Base-by-base conservation (phyloP, 2,113 vertebrate species). In the mouse (Mus musculus) region DNA sequence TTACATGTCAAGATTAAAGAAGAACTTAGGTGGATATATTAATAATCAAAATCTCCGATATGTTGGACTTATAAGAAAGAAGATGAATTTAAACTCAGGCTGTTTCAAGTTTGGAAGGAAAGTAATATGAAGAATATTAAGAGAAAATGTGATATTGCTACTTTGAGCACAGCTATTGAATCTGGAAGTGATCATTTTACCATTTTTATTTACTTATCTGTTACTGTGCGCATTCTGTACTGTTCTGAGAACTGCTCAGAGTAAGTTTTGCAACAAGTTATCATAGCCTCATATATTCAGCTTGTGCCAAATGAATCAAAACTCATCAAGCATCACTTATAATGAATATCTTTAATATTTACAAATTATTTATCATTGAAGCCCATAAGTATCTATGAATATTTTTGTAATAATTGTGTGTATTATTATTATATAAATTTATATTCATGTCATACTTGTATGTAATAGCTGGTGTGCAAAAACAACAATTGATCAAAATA, bases 261-360 rank as follows among this genome's bases (percentile, higher is more conserved):
- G 10, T 69, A 2, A 49, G 33, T 61, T 86, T 94, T 89, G 52
- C 77, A 93, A 56, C 61, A 42, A 9, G 7, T 67, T 20, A 42
- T 59, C 22, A 42, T 20, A 65, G 26, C 2, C 42, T 93, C 16
- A 49, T 82, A 91, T 63, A 61, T 28, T 61, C 16, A 91, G 28
- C 87, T 94, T 42, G 1, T 30, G 71, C 49, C 19, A 89, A 54
- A 76, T 94, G 20, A 76, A 59, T 87, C 88, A 88, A 56, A 91
- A 82, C 59, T 87, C 36, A 65, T 49, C 28, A 82, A n/a, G 8
- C 24, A 56, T 28, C 89, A 84, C 69, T 93, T 93, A 19, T 75
- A 88, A 63, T 87, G 8, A 71, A 49, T 14, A 78, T 36, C 87
- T 81, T 81, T 91, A 93, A 1, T 93, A 20, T 67, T 84, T 89